A percentile compares a stretch with the other conserved stretches of the same genome.
Evolutionary conservation across 1,140 invertebrate genomes (phyloP).

Genomic region (Drosophila melanica): DNA sequence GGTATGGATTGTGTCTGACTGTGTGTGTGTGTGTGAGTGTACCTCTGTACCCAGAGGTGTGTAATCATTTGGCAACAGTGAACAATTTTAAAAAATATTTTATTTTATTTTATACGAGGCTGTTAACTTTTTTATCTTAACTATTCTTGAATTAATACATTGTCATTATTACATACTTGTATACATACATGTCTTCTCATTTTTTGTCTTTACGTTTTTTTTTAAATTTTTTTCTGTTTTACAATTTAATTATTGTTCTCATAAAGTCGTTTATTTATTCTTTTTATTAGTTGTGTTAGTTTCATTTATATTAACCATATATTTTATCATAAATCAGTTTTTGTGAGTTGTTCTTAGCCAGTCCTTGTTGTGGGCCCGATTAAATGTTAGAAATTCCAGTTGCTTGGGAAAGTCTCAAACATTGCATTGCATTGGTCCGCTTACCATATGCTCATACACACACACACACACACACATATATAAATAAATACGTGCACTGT

Average conservation of each 20-base stretch:
- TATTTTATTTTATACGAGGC: background rate
- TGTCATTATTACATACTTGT: too few relatives aligned
- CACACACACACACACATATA: too few relatives aligned
- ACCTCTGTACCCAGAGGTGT: background rate
- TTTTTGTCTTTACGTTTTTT: too few relatives aligned
- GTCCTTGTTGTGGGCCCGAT: background rate
- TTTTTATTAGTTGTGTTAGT: too few relatives aligned
- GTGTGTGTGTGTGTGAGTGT: constrained; percentile 13
- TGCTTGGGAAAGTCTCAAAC: constrained; percentile 54
- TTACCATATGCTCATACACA: constrained; percentile 37
- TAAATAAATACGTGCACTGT: constrained; percentile 9
- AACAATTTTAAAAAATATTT: background rate
- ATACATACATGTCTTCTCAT: too few relatives aligned
- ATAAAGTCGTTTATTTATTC: background rate
- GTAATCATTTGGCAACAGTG: constrained; percentile 1
- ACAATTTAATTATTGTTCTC: background rate
- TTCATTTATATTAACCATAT: too few relatives aligned
- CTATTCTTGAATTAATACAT: too few relatives aligned
- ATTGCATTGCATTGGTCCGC: constrained; percentile 46
- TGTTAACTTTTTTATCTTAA: too few relatives aligned
- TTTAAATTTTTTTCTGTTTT: background rate
- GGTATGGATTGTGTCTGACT: background rate
- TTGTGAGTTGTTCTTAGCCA: background rate
- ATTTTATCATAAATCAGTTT: too few relatives aligned
- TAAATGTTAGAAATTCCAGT: constrained; percentile 57